A percentile compares a stretch with the other conserved stretches of the same genome.
Conservation (phyloP, 2,113 vertebrate genomes). For the Galeopterus variegatus region DNA sequence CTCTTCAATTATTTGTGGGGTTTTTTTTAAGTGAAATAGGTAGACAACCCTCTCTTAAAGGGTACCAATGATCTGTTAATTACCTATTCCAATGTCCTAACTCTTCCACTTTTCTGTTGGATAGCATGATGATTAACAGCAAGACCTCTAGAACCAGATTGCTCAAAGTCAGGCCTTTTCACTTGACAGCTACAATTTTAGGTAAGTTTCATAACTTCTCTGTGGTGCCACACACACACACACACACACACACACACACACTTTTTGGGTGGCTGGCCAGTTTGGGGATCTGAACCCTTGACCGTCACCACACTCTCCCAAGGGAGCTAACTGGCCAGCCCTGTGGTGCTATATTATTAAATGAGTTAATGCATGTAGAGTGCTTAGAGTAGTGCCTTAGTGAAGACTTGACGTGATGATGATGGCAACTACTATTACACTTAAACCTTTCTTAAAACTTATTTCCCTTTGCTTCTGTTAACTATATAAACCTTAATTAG, state of each 20-base stretch:
- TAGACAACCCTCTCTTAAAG: background rate
- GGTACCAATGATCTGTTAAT: background rate
- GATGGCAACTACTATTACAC: background rate
- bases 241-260: no score
- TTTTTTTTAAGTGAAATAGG: background rate
- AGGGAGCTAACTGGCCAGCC: no score
- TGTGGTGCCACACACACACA: background rate
- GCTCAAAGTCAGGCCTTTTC: background rate
- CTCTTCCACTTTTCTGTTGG: background rate
- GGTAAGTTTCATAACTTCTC: conserved; percentile 11
- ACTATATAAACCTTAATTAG: background rate
- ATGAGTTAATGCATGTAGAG: background rate
- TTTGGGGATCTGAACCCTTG: no score
- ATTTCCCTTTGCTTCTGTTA: conserved; percentile 6
- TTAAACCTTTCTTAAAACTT: background rate
- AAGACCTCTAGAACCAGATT: background rate
- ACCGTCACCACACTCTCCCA: no score
- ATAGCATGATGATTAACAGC: background rate
- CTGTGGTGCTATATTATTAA: background rate
- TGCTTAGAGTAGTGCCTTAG: background rate
- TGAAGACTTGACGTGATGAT: background rate
- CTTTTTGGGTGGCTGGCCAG: no score
- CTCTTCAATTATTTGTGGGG: background rate
- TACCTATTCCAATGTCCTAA: background rate
- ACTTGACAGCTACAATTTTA: background rate